These are phyloP conservation scores for Gisinianus flammeolus DNA, from an alignment of 2,888 invertebrate species.

Conservation along the genomic window DNA sequence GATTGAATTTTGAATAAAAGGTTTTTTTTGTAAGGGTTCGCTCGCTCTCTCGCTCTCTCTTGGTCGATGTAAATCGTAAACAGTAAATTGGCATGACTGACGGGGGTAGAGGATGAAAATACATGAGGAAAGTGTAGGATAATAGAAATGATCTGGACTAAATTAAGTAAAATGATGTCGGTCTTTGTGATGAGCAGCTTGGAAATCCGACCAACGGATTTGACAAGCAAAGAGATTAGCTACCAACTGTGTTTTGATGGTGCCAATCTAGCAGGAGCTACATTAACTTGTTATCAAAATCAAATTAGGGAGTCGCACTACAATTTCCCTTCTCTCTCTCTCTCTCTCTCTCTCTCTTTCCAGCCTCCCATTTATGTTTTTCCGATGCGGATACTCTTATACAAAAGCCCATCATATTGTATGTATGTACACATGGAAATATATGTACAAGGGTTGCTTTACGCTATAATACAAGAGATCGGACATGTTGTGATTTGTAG, in stretches of 20 bases:
- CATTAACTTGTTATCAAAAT: slow-evolving; percentile 59
- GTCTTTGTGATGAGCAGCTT: slow-evolving; percentile 41
- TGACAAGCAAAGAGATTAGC: slow-evolving; percentile 50
- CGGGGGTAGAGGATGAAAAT: not conserved
- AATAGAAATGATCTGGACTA: slow-evolving; percentile 31
- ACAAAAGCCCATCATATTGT: not conserved
- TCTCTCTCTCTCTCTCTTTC: too few species aligned
- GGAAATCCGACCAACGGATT: slow-evolving; percentile 38
- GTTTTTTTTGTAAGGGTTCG: not conserved
- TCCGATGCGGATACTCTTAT: not conserved
- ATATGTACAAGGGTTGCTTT: slow-evolving; percentile 1
- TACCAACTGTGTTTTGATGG: slow-evolving; percentile 46
- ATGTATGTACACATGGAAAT: not conserved
- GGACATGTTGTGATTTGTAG: slow-evolving; percentile 38
- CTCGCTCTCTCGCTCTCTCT: not conserved
- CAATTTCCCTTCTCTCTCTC: too few species aligned
- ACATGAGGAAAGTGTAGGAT: not conserved
- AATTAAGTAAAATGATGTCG: slow-evolving; percentile 47
- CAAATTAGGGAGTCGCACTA: slow-evolving; percentile 53
- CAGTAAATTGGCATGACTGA: slow-evolving; percentile 2
- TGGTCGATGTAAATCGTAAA: too few species aligned
- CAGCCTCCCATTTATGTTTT: not conserved
- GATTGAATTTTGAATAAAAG: too few species aligned
- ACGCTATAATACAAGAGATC: too few species aligned
- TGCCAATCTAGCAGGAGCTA: slow-evolving; percentile 49